Evolutionary conservation across 2,888 invertebrate species (phyloP).

Genomic region (Nebria salina): DNA sequence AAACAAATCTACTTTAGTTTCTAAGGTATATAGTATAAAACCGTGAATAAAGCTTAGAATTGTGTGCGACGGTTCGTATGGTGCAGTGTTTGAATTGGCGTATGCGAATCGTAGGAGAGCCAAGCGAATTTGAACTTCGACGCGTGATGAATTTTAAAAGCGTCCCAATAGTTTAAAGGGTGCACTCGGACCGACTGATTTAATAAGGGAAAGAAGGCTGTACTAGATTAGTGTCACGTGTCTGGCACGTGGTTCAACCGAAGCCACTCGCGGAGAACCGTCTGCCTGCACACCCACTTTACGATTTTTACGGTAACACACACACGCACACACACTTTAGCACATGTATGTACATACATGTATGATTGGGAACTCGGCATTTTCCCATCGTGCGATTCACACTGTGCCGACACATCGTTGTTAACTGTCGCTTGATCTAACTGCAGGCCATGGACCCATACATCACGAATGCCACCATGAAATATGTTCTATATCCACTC

Average conservation of each 20-base stretch:
- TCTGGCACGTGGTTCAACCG: slow-evolving; percentile 18
- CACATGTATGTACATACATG: background rate
- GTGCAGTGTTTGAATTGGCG: background rate
- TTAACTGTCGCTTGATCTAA: slow-evolving; percentile 16
- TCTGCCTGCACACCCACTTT: slow-evolving; percentile 17
- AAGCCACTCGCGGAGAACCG: slow-evolving; percentile 12
- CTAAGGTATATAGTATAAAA: background rate
- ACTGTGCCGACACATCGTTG: slow-evolving; percentile 20
- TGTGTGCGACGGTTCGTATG: background rate
- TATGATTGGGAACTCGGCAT: slow-evolving; percentile 9
- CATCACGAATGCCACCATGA: slow-evolving; percentile 1
- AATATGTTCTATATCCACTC: background rate
- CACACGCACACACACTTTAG: background rate
- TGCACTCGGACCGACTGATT: slow-evolving; percentile 18
- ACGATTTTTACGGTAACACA: slow-evolving; percentile 14
- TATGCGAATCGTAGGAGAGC: background rate
- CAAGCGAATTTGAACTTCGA: slow-evolving; percentile 13
- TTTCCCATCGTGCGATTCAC: slow-evolving; percentile 4
- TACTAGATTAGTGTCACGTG: slow-evolving; percentile 20
- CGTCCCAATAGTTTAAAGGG: slow-evolving; percentile 19
- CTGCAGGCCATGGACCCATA: background rate
- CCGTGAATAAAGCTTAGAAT: background rate
- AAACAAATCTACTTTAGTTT: background rate
- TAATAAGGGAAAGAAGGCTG: slow-evolving; percentile 20
- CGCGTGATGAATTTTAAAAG: slow-evolving; percentile 13